Evolutionary conservation across 2,797 vertebrate genomes (phyloP).

Genomic region (Sebastes aleutianus): DNA sequence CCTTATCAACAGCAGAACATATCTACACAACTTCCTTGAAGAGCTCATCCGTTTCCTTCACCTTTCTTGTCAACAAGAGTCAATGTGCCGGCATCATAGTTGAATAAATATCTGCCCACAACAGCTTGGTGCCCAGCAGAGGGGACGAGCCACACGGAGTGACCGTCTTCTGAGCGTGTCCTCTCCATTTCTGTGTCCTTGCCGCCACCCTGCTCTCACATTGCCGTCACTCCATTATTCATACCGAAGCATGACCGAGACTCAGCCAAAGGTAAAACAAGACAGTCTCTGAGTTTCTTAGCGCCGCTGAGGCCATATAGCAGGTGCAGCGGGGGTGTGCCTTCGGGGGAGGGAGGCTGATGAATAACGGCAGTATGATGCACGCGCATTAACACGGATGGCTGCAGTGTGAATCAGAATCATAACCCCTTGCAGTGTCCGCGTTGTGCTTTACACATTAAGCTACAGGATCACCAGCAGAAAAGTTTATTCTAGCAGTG

Average conservation of each 20-base stretch:
- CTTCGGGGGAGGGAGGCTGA: conserved; percentile 18
- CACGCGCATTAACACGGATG: conserved; percentile 15
- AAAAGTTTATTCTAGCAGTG: conserved; percentile 10
- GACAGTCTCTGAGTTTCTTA: conserved; percentile 6
- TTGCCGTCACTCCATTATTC: conserved; percentile 63
- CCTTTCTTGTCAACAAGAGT: conserved; percentile 38
- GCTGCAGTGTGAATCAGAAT: conserved; percentile 33
- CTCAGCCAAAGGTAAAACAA: conserved; percentile 45
- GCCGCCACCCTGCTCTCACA: conserved; percentile 39
- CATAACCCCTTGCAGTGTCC: neutral
- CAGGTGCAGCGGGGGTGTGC: neutral
- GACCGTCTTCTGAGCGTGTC: conserved; percentile 33
- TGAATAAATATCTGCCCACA: conserved; percentile 41
- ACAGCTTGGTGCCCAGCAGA: conserved; percentile 38
- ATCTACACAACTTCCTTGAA: conserved; percentile 13
- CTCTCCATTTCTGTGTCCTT: conserved; percentile 61
- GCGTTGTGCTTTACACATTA: conserved; percentile 1
- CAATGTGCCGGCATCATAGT: neutral
- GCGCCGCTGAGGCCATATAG: conserved; percentile 3
- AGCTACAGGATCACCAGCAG: conserved; percentile 21
- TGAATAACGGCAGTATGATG: conserved; percentile 34
- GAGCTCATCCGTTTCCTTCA: conserved; percentile 24
- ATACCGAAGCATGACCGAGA: conserved; percentile 42
- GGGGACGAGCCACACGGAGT: conserved; percentile 17
- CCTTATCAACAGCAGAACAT: neutral